Base-by-base conservation (phyloP, 2,888 invertebrate genomes). In the Blera fallax region DNA sequence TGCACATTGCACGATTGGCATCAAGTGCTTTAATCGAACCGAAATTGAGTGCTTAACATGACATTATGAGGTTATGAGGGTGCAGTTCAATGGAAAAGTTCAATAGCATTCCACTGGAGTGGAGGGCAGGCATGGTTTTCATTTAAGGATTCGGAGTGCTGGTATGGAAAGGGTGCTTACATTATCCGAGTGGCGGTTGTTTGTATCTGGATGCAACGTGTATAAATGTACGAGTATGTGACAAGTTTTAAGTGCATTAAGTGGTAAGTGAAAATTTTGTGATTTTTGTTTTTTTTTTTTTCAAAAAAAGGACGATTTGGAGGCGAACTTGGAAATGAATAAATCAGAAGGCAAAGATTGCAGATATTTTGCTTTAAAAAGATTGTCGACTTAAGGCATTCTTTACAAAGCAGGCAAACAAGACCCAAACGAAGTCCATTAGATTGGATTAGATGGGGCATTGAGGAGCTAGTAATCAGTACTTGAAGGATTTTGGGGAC, bases 21-120 rank as follows among this genome's bases (percentile, higher is more conserved):
- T 50, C 34, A 70, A 84, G 79, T 76, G 79, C 58, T 62, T 80
- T 80, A 79, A 84, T 78, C 73, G 73, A 77, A 54, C 45, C 14
- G 32, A 27, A 65, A 80, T 74, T 64, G 69, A 74, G 69, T 80
- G 64, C 70, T 72, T 74, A 40, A 79, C 62, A 58, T 64, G 73
- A 48, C 60, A 60, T 73, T 78, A 64, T 48, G 54, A 50, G 29
- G 79, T 58, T 79, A 60, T 60, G 43, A 34, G 52, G 48, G 27
- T 62, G 62, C 32, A 74, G 67, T 62, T 73, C 62, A 62, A 50
- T 37, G 18, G 45, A 43, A 11, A 52, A 70, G 56, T 56, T 70
- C 37, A 77, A 64, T 27, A 32, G 34, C 29, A 37, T 45, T 43
- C n/a, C 24, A 40, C 37, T 65, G 72, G 14, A 43, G 21, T n/a